phyloP scores from a whole-genome alignment of 1,140 invertebrate species.

The Pseudomyrmex gracilis region DNA sequence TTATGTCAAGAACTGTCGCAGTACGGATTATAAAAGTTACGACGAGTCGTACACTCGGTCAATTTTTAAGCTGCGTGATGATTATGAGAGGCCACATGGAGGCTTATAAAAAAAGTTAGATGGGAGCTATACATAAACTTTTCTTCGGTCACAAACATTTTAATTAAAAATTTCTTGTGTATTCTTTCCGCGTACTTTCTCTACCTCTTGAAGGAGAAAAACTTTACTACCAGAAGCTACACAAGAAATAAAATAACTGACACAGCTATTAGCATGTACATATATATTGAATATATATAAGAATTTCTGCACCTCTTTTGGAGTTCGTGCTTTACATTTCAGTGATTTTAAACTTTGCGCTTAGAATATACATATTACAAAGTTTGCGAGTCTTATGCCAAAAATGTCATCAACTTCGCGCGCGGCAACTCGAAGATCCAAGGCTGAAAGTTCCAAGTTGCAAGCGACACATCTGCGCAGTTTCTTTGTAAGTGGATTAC shows the following conservation, averaged over 20 bases:
- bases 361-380: neutral
- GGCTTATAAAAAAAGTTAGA: slow-evolving; percentile 18
- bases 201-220: neutral
- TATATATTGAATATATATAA: neutral
- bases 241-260: neutral
- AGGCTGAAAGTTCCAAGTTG: slow-evolving; percentile 26
- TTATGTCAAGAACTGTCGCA: slow-evolving; percentile 17
- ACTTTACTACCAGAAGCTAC: neutral
- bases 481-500: slow-evolving; percentile 55
- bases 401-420: slow-evolving; percentile 47
- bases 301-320: neutral
- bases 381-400: slow-evolving; percentile 2
- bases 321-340: neutral
- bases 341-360: slow-evolving; percentile 1
- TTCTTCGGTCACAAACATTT: slow-evolving; percentile 14
- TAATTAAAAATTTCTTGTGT: slow-evolving; percentile 47
- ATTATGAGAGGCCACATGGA: slow-evolving; percentile 24
- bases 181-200: neutral
- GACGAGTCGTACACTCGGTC: slow-evolving; percentile 18
- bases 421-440: neutral
- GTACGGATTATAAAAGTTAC: slow-evolving; percentile 46
- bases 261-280: neutral
- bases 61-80: slow-evolving; percentile 24
- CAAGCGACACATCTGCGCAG: slow-evolving; percentile 12
- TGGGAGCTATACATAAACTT: slow-evolving; percentile 8